These are phyloP conservation scores for Eonycteris spelaea DNA, from an alignment of 2,113 vertebrate species.

Conservation along the genomic window DNA sequence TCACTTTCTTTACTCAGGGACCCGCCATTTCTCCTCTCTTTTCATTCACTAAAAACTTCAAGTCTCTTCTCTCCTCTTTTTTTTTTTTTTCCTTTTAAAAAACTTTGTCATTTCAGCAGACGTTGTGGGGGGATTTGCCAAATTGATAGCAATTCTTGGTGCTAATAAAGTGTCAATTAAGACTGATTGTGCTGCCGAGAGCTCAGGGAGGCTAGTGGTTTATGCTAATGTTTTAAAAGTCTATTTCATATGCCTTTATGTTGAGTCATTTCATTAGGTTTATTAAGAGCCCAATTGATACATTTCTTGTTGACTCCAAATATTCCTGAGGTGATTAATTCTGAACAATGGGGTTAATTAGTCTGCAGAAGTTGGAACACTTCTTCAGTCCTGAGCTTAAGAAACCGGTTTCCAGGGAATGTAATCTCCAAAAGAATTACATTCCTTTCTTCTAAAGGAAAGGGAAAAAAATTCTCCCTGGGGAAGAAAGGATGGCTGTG, in stretches of 20 bases:
- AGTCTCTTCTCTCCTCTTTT: background rate
- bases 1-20: background rate
- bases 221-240: constrained; percentile 67
- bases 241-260: constrained; percentile 71
- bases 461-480: constrained; percentile 42
- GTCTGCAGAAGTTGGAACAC: constrained; percentile 69
- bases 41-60: background rate
- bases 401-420: constrained; percentile 69
- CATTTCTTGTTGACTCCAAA: constrained; percentile 78
- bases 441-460: constrained; percentile 66
- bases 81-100: background rate
- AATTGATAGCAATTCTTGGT: constrained; percentile 48
- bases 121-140: background rate
- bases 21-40: background rate
- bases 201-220: constrained; percentile 39
- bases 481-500: constrained; percentile 60
- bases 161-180: constrained; percentile 74
- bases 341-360: constrained; percentile 80
- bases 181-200: constrained; percentile 46
- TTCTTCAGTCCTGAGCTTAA: constrained; percentile 69
- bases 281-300: constrained; percentile 78
- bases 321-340: constrained; percentile 78
- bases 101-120: constrained; percentile 24
- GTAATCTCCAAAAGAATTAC: constrained; percentile 75
- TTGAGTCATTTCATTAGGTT: constrained; percentile 62